phyloP scores from a whole-genome alignment of 2,113 vertebrate genomes.

The Morone saxatilis region DNA sequence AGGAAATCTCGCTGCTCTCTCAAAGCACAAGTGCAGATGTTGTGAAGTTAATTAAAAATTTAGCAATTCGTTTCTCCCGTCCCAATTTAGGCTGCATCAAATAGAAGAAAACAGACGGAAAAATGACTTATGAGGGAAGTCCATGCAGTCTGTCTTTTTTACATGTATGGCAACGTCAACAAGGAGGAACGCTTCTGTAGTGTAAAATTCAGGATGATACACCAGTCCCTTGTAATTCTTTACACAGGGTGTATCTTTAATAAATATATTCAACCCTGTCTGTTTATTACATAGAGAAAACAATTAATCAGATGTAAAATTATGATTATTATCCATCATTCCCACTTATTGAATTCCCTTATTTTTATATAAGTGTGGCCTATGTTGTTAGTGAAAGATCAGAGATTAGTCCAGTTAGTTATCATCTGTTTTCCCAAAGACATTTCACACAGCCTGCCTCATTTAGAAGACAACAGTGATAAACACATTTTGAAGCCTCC shows the following conservation, averaged over 20 bases:
- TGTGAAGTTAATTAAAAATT: conserved; percentile 91
- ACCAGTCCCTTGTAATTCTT: conserved; percentile 6
- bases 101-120: conserved; percentile 83
- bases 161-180: conserved; percentile 69
- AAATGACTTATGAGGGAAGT: conserved; percentile 79
- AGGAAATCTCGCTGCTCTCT: conserved; percentile 86
- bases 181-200: conserved; percentile 59
- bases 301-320: background rate
- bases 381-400: conserved; percentile 8
- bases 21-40: conserved; percentile 89
- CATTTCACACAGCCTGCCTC: conserved; percentile 48
- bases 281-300: background rate
- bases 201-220: conserved; percentile 58
- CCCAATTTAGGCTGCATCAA: conserved; percentile 88
- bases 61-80: conserved; percentile 87
- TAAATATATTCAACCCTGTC: conserved; percentile 10
- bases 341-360: background rate
- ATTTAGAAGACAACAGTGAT: conserved; percentile 65
- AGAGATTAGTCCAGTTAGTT: conserved; percentile 25
- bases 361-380: background rate
- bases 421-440: conserved; percentile 36
- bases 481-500: conserved; percentile 59
- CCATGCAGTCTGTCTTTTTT: conserved; percentile 69
- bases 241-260: conserved; percentile 17
- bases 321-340: conserved; percentile 3